Percentiles rank a stretch among this genome's conserved stretches.
phyloP scores from a whole-genome alignment of 2,113 vertebrate genomes.

The Cheilinus undulatus region DNA sequence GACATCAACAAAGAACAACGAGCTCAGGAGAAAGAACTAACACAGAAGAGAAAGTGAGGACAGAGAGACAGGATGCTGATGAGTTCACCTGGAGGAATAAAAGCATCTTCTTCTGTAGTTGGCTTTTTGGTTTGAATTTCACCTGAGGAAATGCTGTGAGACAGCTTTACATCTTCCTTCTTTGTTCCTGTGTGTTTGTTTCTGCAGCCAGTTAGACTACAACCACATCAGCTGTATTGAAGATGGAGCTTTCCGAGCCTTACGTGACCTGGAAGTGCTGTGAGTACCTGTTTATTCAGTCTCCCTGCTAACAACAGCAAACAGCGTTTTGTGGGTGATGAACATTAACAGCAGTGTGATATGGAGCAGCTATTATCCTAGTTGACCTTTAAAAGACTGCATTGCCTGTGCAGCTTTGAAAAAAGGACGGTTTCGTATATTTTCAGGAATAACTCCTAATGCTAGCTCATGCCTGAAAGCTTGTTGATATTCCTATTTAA shows the following conservation, averaged over 20 bases:
- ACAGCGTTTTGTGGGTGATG: conserved; percentile 17
- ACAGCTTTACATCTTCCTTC: conserved; percentile 26
- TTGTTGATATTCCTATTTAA: too few species aligned
- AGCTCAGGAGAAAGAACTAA: conserved; percentile 38
- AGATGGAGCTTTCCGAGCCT: conserved; percentile 94
- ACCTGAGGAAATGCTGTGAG: conserved; percentile 34
- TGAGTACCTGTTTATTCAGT: conserved; percentile 84
- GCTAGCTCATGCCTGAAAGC: not conserved
- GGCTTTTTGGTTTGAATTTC: conserved; percentile 28
- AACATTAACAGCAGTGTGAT: conserved; percentile 24
- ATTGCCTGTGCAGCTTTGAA: conserved; percentile 26
- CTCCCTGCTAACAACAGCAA: not conserved
- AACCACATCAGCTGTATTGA: conserved; percentile 99
- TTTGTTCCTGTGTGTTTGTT: conserved; percentile 37
- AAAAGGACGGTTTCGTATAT: conserved; percentile 17
- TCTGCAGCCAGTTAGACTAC: conserved; percentile 96
- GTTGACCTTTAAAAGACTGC: conserved; percentile 62
- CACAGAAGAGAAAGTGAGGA: conserved; percentile 15
- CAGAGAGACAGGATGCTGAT: conserved; percentile 10
- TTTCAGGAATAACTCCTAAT: conserved; percentile 19
- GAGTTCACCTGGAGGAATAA: conserved; percentile 12
- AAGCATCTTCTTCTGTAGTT: conserved; percentile 23
- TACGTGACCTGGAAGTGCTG: conserved; percentile 98
- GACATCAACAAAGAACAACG: conserved; percentile 50
- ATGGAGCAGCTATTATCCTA: conserved; percentile 23